Evolutionary conservation across 37 sponge, comb jelly and placozoan genomes (phyloP).

Genomic region (Aphrocallistes beatrix): DNA sequence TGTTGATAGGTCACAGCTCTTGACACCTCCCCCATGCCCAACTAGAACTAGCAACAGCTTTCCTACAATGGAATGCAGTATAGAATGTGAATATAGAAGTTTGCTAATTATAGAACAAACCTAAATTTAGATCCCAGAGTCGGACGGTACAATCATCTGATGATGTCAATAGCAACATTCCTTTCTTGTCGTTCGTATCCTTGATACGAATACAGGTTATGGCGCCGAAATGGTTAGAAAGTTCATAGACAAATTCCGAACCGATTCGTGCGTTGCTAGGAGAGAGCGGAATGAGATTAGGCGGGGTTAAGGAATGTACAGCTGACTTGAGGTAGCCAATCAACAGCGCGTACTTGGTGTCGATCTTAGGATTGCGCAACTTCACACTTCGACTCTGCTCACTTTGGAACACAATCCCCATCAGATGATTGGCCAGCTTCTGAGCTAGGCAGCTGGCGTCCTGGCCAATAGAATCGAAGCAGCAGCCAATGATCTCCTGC

Average conservation of each 20-base stretch:
- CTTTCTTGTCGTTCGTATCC: background rate
- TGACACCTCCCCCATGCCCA: background rate
- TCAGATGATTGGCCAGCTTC: constrained; percentile 3
- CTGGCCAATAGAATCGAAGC: background rate
- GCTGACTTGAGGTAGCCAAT: background rate
- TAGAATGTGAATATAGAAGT: background rate
- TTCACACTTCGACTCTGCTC: background rate
- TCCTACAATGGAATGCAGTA: background rate
- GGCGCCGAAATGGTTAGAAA: background rate
- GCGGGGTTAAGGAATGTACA: background rate
- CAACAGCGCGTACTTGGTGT: background rate
- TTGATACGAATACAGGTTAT: constrained; percentile 16
- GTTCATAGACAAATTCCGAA: background rate
- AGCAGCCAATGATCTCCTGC: background rate
- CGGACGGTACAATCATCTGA: background rate
- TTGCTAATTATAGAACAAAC: background rate
- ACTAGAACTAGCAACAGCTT: background rate
- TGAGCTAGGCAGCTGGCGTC: background rate
- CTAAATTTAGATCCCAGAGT: background rate
- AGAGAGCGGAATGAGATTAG: background rate
- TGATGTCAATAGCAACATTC: background rate
- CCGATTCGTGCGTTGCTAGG: background rate
- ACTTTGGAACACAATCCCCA: background rate
- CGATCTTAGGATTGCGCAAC: background rate
- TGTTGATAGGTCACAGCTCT: background rate